Conservation (phyloP, 2,888 invertebrate genomes). For the Cataglyphis cursor region DNA sequence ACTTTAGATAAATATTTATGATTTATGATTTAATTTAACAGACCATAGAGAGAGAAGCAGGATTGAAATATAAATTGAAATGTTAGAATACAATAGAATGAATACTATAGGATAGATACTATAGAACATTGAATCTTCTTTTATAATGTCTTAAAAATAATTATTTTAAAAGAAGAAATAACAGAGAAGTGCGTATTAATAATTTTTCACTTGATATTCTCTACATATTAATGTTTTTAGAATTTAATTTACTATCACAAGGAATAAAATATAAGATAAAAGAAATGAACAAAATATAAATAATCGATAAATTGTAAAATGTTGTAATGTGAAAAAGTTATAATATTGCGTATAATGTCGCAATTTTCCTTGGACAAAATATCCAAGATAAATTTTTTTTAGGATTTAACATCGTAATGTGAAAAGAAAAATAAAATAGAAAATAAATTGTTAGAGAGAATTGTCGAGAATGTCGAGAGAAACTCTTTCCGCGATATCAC, state of each 20-base stretch:
- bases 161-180: neutral
- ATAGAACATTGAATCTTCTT: neutral
- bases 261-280: neutral
- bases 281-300: neutral
- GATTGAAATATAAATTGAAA: neutral
- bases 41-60: neutral
- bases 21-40: neutral
- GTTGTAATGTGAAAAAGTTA: slow-evolving; percentile 18
- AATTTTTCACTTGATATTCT: neutral
- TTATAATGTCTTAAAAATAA: neutral
- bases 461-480: slow-evolving; percentile 10
- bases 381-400: slow-evolving; percentile 25
- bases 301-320: neutral
- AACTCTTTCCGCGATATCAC: slow-evolving; percentile 14
- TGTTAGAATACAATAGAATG: neutral
- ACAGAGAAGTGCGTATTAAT: neutral
- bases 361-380: slow-evolving; percentile 19
- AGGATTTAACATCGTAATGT: slow-evolving; percentile 14
- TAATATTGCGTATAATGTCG: neutral
- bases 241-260: neutral
- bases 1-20: neutral
- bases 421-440: slow-evolving; percentile 12
- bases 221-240: neutral
- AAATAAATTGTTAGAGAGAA: neutral
- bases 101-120: neutral